These are phyloP conservation scores for Eubucco bourcierii DNA, from an alignment of 2,113 vertebrate genomes.

Conservation along the genomic window DNA sequence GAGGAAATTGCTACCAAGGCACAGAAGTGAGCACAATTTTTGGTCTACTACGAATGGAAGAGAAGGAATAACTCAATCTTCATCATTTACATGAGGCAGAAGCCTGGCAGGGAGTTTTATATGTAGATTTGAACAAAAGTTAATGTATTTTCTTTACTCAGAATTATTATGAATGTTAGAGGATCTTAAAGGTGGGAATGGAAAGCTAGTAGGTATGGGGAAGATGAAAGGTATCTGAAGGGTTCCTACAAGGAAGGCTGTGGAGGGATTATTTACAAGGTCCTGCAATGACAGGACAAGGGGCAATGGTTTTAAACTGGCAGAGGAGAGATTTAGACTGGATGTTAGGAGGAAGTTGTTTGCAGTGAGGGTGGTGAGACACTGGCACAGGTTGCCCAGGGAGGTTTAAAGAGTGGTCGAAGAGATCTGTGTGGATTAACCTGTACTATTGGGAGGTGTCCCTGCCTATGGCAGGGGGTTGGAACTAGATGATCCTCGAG, in stretches of 20 bases:
- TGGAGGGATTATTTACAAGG: too few species aligned
- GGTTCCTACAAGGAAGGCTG: too few species aligned
- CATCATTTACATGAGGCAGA: background rate
- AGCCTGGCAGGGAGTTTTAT: background rate
- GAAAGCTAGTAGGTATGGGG: background rate
- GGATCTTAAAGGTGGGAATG: background rate
- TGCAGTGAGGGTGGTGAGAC: too few species aligned
- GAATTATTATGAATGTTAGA: background rate
- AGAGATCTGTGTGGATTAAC: background rate
- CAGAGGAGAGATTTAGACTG: too few species aligned
- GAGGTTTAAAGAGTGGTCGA: background rate
- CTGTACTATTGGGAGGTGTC: too few species aligned
- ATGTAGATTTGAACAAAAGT: background rate
- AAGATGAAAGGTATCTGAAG: too few species aligned
- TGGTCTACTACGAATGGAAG: background rate
- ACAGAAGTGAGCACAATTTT: background rate
- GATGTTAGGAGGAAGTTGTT: too few species aligned
- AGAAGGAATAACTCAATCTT: background rate
- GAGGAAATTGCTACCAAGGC: slow-evolving; percentile 17
- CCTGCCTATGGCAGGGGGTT: too few species aligned
- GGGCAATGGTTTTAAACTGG: too few species aligned
- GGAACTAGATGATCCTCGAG: too few species aligned
- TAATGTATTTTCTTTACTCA: background rate
- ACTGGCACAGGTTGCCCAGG: too few species aligned
- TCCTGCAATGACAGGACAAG: too few species aligned